Conservation (phyloP, 2,888 invertebrate species). For the Hetaerina titia region DNA sequence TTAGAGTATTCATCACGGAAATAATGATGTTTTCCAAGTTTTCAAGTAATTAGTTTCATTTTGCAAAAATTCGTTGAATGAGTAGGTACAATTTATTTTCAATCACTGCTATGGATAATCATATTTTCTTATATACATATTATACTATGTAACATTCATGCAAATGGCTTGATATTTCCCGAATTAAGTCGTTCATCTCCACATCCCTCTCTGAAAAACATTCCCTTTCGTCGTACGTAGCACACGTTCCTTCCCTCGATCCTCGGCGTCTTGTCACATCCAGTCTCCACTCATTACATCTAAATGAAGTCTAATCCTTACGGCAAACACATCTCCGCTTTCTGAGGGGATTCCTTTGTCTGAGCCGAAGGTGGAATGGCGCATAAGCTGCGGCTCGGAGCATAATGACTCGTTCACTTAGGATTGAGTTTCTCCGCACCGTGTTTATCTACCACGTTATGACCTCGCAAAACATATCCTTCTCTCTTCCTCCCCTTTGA, state of each 20-base stretch:
- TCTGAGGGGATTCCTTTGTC: not conserved
- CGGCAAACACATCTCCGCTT: not conserved
- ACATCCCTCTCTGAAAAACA: not conserved
- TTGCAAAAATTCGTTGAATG: too few species aligned
- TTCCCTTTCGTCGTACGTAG: not conserved
- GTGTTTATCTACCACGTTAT: slow-evolving; percentile 19
- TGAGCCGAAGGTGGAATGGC: slow-evolving; percentile 1
- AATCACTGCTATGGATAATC: too few species aligned
- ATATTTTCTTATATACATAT: too few species aligned
- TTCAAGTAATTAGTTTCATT: too few species aligned
- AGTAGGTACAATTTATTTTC: too few species aligned
- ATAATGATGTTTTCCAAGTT: too few species aligned
- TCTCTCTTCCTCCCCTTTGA: not conserved
- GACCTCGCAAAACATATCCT: not conserved
- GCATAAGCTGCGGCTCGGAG: slow-evolving; percentile 15
- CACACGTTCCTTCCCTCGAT: not conserved
- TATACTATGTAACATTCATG: too few species aligned
- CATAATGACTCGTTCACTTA: slow-evolving; percentile 10
- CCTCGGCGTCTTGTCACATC: not conserved
- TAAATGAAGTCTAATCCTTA: not conserved
- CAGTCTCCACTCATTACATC: not conserved
- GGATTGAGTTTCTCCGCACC: not conserved
- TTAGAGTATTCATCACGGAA: too few species aligned
- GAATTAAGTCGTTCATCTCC: not conserved
- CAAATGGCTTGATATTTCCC: not conserved